Conservation (phyloP, 2,113 vertebrate species). For the Lagopus leucura region DNA sequence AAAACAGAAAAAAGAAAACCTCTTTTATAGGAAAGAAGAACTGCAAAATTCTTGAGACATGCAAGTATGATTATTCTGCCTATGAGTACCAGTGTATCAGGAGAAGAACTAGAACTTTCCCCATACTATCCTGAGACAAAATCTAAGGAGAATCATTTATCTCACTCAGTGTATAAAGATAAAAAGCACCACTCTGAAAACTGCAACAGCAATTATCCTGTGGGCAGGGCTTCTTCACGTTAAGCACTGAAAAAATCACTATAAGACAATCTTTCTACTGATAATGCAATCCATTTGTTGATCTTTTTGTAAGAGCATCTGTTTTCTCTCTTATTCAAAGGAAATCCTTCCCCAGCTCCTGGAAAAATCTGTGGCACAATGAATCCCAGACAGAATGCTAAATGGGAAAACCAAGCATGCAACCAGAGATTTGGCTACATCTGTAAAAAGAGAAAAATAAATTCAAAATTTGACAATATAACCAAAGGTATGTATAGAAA, state of each 20-base stretch:
- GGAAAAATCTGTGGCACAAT: constrained; percentile 86
- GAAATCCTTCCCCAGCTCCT: constrained; percentile 85
- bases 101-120: neutral
- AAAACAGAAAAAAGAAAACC: neutral
- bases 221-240: neutral
- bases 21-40: neutral
- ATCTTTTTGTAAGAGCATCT: neutral
- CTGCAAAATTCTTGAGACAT: neutral
- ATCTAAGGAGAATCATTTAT: neutral
- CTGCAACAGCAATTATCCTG: neutral
- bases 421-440: constrained; percentile 88
- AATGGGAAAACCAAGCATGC: constrained; percentile 88
- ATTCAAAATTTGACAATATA: constrained; percentile 39
- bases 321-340: constrained; percentile 70
- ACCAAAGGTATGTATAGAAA: constrained; percentile 68
- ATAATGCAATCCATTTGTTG: neutral
- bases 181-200: neutral
- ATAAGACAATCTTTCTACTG: neutral
- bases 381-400: constrained; percentile 84
- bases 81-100: neutral
- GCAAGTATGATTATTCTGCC: neutral
- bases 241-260: neutral
- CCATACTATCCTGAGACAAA: neutral
- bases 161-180: neutral
- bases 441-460: constrained; percentile 85